Conservation (phyloP, 2,113 vertebrate genomes). For the Corythornis madagascariensis region DNA sequence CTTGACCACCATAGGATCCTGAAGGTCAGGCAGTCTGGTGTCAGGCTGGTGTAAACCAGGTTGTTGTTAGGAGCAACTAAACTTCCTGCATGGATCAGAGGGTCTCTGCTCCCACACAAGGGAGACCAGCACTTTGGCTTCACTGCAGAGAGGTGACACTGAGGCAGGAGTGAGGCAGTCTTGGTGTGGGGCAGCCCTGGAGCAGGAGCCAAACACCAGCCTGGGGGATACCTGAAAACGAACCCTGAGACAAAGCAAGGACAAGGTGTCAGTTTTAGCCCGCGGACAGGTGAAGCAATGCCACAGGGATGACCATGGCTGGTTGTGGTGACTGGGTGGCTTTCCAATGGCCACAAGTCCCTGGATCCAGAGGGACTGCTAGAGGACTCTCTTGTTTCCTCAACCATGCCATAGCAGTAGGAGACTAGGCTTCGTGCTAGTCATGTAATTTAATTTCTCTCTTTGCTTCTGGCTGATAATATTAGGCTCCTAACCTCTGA, state of each 20-base stretch:
- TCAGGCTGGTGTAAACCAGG: background rate
- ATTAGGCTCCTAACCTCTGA: constrained; percentile 60
- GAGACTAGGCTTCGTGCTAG: constrained; percentile 2
- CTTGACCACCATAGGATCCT: rapidly evolving
- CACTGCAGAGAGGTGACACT: background rate
- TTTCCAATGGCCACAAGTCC: background rate
- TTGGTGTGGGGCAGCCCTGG: background rate
- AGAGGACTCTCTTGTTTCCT: background rate
- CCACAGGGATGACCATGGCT: background rate
- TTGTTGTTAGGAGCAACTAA: background rate
- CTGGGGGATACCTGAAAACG: background rate
- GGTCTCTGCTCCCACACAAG: background rate
- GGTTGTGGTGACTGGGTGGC: rapidly evolving
- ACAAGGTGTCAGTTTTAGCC: rapidly evolving
- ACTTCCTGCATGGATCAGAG: background rate
- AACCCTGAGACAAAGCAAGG: background rate
- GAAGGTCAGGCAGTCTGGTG: rapidly evolving
- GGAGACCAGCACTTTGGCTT: background rate
- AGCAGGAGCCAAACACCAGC: background rate
- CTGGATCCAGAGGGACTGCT: background rate
- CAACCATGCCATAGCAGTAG: background rate
- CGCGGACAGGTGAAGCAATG: background rate
- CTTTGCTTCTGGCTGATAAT: constrained; percentile 63
- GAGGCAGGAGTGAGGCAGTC: rapidly evolving
- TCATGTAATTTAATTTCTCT: constrained; percentile 68